Evolutionary conservation across 2,797 vertebrate genomes (phyloP), one percentile per base, ranked within the genome.

Genomic region (Xerus rutilus): DNA sequence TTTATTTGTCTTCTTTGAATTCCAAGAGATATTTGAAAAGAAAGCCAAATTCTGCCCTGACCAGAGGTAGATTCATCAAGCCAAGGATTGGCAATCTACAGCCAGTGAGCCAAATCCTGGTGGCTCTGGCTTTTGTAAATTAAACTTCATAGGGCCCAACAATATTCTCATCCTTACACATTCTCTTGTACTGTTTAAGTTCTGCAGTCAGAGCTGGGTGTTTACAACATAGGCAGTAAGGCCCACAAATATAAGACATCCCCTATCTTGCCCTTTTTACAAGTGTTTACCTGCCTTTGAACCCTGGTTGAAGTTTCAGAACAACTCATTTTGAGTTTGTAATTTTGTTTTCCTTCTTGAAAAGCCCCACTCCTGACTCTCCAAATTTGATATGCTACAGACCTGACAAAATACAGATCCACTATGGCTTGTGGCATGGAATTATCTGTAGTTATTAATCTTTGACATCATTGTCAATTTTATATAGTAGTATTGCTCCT

Each of bases 11-110:
- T 93, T 86, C 5, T 10, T 43, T 21, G 62, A 88, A 28, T 1
- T n/a, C 7, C 14, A 21, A 30, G 32, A 6, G 2, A 88, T 85
- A 90, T 35, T 73, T 76, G 45, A 96, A 92, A 69, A 6, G 30
- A 43, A 62, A 62, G 3, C 30, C 54, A 86, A 91, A 82, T 35
- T 3, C 2, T 59, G 57, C 35, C 21, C 23, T 70, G 64, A 65
- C 2, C 49, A 94, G 32, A 69, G 5, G 7, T 57, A 83, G 43
- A 72, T 91, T 79, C 73, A 39, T 49, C 47, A 78, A 92, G 0
- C 17, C 25, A 39, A 2, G 1, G 0, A 8, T 23, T 32, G 11
- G 4, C 15, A 82, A 52, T 23, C 1, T n/a, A 35, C 2, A 65
- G 23, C 3, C 39, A 78, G 35, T 86, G 30, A 28, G 3, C 7